Evolutionary conservation across 2,113 vertebrate species (phyloP), one percentile per base, ranked within the genome.

Genomic region (Onychostoma macrolepis): DNA sequence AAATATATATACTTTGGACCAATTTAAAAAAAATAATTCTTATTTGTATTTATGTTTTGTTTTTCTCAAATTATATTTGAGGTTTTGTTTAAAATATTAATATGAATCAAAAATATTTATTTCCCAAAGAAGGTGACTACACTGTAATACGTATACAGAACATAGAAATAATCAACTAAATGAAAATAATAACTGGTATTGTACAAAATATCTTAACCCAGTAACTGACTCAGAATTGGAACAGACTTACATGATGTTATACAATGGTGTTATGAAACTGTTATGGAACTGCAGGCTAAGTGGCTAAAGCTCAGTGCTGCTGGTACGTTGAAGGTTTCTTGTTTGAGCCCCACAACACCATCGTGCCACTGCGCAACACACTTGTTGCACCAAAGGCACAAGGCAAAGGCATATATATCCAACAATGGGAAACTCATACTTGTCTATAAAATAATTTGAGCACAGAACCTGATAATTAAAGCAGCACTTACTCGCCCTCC

Each of bases 381-480:
- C 36, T 12, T 72, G 69, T 72, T 72, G 36, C 36, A 41, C 33
- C 69, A n/a, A 72, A 72, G 43, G 19, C 33, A 72, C 30, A 38
- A 21, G 17, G 3, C 1, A 26, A 45, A 53, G 0, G 17, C 17
- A 12, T 11, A 12, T 9, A 19, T 5, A 33, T 33, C 17, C 48
- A 56, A 21, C 28, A 41, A 8, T 53, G 48, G 76, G 4, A 33
- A 56, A 53, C 75, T 80, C 21, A 24, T 58, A 24, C 2, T 58
- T 58, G 6, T 58, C 74, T 72, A 28, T 79, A 30, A 33, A 6
- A 79, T 2, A 36, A 79, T 56, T 17, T 36, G 45, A 33, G 45
- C 33, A 41, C 5, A 80, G 13, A 80, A 50, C 21, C 53, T 80
- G 56, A 58, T 80, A 41, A 80, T 80, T 80, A 80, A 58, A 80